These are phyloP conservation scores for Apis dorsata DNA, from an alignment of 1,140 invertebrate genomes.

Conservation along the genomic window DNA sequence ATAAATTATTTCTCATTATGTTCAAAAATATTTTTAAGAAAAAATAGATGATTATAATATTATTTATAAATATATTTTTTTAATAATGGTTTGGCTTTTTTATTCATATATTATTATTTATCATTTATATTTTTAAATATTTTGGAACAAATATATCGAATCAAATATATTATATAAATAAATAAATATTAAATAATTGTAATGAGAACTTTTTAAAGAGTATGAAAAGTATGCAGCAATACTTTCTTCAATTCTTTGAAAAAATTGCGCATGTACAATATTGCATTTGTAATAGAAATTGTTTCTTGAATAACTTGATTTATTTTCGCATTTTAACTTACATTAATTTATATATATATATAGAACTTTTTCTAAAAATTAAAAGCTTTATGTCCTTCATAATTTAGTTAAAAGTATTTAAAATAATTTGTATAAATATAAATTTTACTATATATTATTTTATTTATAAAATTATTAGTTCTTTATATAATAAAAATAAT, in stretches of 20 bases:
- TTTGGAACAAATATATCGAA: too few species aligned
- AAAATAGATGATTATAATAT: neutral
- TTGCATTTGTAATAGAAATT: slow-evolving; percentile 69
- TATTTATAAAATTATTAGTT: too few species aligned
- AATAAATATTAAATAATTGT: too few species aligned
- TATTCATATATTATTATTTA: neutral
- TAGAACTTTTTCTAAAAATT: neutral
- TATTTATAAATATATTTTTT: neutral
- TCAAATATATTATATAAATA: too few species aligned
- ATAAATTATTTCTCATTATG: neutral
- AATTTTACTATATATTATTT: neutral
- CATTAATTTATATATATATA: slow-evolving; percentile 12
- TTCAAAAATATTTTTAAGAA: neutral
- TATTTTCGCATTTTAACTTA: slow-evolving; percentile 62
- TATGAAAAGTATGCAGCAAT: slow-evolving; percentile 4
- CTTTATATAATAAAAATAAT: neutral
- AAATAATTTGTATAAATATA: neutral
- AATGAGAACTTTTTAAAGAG: neutral
- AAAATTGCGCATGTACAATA: slow-evolving; percentile 28
- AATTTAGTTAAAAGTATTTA: neutral
- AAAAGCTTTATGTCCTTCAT: neutral
- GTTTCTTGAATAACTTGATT: slow-evolving; percentile 63
- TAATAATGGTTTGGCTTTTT: neutral
- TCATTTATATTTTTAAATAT: neutral
- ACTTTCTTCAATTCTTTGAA: slow-evolving; percentile 47